These are phyloP conservation scores for Silurus aristotelis DNA, from an alignment of 2,797 vertebrate species.

Conservation along the genomic window DNA sequence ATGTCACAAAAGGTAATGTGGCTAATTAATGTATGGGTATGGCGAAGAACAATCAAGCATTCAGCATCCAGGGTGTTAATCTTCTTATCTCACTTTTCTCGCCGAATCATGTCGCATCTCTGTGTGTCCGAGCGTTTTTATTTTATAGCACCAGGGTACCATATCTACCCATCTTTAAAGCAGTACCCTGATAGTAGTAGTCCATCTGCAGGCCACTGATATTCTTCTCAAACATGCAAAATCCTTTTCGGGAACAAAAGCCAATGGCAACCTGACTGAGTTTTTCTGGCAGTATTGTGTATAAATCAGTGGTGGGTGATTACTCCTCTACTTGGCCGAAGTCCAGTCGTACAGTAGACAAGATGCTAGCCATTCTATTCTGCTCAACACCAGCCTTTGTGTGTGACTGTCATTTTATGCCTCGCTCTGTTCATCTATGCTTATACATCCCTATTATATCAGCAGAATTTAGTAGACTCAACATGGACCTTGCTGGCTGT, in stretches of 20 bases:
- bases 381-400: slow-evolving; percentile 38
- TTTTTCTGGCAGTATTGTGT: slow-evolving; percentile 39
- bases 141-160: slow-evolving; percentile 32
- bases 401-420: slow-evolving; percentile 30
- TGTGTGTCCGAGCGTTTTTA: slow-evolving; percentile 23
- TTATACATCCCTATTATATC: slow-evolving; percentile 42
- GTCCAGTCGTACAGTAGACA: slow-evolving; percentile 69
- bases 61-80: slow-evolving; percentile 70
- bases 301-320: slow-evolving; percentile 63
- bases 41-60: slow-evolving; percentile 57
- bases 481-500: slow-evolving; percentile 40
- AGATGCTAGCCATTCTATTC: slow-evolving; percentile 48
- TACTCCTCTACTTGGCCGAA: slow-evolving; percentile 66
- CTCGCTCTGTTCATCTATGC: slow-evolving; percentile 34
- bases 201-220: slow-evolving; percentile 69
- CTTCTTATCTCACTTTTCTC: slow-evolving; percentile 68
- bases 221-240: slow-evolving; percentile 56
- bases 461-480: slow-evolving; percentile 43
- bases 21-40: slow-evolving; percentile 70
- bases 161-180: slow-evolving; percentile 65
- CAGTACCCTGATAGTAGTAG: slow-evolving; percentile 61
- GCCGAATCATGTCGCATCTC: slow-evolving; percentile 37
- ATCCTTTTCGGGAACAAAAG: slow-evolving; percentile 28
- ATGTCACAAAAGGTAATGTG: slow-evolving; percentile 51
- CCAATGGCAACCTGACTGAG: slow-evolving; percentile 31